A percentile compares a stretch with the other conserved stretches of the same genome.
These are phyloP conservation scores for Orchesella cincta DNA, from an alignment of 1,140 invertebrate genomes.

Conservation along the genomic window DNA sequence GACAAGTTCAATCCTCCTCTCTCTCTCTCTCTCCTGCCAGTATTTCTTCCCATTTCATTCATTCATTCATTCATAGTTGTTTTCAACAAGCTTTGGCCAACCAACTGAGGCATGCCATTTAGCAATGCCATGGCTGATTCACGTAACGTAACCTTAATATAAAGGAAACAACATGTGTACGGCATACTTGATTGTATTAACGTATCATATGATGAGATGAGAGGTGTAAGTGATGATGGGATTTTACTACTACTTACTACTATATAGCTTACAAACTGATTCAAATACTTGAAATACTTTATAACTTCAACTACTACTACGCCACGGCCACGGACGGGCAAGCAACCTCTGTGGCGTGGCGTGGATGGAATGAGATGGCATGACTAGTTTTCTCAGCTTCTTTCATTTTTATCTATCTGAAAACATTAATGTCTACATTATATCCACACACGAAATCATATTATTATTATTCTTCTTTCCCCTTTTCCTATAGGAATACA, in stretches of 20 bases:
- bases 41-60: conserved; percentile 16
- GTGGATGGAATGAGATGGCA: not conserved
- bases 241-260: too few relatives aligned
- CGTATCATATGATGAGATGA: not conserved
- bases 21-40: not conserved
- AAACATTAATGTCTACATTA: not conserved
- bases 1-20: conserved; percentile 21
- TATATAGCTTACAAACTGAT: too few relatives aligned
- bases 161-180: not conserved
- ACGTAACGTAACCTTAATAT: not conserved
- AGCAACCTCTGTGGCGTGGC: not conserved
- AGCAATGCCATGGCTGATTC: not conserved
- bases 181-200: not conserved
- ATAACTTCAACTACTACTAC: not conserved
- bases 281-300: not conserved
- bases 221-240: not conserved
- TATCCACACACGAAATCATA: too few relatives aligned
- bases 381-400: not conserved
- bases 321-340: not conserved
- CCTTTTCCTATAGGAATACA: too few relatives aligned
- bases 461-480: too few relatives aligned
- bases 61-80: conserved; percentile 23
- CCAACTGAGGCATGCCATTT: not conserved
- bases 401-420: not conserved
- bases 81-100: not conserved